Conservation (phyloP, 2,113 vertebrate genomes). For the Sceloporus undulatus region DNA sequence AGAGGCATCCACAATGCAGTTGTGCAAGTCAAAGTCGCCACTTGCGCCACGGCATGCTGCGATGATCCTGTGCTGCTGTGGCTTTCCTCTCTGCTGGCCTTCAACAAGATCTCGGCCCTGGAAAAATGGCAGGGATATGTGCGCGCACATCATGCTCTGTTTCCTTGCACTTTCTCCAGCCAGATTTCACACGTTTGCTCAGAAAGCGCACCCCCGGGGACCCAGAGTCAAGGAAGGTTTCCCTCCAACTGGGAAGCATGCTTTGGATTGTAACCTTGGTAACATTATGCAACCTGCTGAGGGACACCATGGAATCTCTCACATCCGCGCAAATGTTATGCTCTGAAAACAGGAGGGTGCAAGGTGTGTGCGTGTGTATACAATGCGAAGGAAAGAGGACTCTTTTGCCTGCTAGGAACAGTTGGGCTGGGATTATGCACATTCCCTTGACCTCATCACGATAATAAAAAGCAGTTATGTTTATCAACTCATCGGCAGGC, state of each 20-base stretch:
- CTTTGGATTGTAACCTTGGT: constrained; percentile 26
- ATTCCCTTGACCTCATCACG: constrained; percentile 72
- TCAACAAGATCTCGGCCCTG: too few species aligned
- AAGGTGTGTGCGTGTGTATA: not conserved
- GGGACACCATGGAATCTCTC: constrained; percentile 60
- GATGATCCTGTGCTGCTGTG: too few species aligned
- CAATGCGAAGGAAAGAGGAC: too few species aligned
- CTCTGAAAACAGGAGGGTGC: constrained; percentile 36
- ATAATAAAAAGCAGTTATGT: constrained; percentile 78
- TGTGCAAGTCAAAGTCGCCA: too few species aligned
- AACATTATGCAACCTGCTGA: constrained; percentile 66
- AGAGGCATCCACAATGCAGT: too few species aligned
- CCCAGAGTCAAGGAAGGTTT: not conserved
- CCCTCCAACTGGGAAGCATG: not conserved
- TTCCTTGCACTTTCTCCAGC: not conserved
- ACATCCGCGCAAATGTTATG: constrained; percentile 75
- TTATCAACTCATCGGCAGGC: constrained; percentile 75
- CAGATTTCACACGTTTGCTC: not conserved
- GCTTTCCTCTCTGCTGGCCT: too few species aligned
- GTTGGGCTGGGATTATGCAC: constrained; percentile 75
- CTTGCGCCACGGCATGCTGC: too few species aligned
- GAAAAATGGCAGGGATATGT: too few species aligned
- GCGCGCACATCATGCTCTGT: not conserved
- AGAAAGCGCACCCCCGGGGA: constrained; percentile 6
- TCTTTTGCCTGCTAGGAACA: constrained; percentile 45